A percentile compares a stretch with the other conserved stretches of the same genome.
Conservation (phyloP, 2,888 invertebrate genomes). For the Athalia circularis region DNA sequence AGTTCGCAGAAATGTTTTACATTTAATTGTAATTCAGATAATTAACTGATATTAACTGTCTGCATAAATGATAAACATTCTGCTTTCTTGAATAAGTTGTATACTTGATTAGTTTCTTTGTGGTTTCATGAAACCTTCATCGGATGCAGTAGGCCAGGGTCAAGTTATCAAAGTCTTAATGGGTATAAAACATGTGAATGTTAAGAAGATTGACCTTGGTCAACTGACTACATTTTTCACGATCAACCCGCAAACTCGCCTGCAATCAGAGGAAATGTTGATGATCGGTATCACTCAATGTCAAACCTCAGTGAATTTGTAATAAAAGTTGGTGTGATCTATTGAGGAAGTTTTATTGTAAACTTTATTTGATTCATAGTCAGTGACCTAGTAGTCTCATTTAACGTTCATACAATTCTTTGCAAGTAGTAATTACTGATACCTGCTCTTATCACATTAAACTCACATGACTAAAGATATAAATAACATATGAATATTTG, state of each 20-base stretch:
- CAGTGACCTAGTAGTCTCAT: neutral
- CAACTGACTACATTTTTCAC: neutral
- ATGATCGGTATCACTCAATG: neutral
- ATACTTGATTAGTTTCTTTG: slow-evolving; percentile 8
- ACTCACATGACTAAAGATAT: neutral
- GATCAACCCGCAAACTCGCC: neutral
- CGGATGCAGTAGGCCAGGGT: slow-evolving; percentile 36
- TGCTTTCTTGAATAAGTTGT: neutral
- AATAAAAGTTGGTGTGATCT: neutral
- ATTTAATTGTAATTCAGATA: no score
- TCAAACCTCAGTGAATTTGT: neutral
- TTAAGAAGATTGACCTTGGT: slow-evolving; percentile 24
- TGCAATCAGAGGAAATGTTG: neutral
- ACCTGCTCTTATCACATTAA: neutral
- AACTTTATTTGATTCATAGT: slow-evolving; percentile 14
- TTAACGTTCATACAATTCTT: neutral
- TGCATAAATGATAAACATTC: neutral
- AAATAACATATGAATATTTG: slow-evolving; percentile 22
- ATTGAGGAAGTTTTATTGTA: neutral
- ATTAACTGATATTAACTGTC: no score
- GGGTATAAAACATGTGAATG: neutral
- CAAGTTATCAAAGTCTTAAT: slow-evolving; percentile 20
- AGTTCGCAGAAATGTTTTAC: no score
- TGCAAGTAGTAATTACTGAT: neutral
- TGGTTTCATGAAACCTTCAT: slow-evolving; percentile 25